Percentiles rank a stretch among this genome's conserved stretches.
phyloP scores from a whole-genome alignment of 2,113 vertebrate species.

The Pteruthius melanotis region DNA sequence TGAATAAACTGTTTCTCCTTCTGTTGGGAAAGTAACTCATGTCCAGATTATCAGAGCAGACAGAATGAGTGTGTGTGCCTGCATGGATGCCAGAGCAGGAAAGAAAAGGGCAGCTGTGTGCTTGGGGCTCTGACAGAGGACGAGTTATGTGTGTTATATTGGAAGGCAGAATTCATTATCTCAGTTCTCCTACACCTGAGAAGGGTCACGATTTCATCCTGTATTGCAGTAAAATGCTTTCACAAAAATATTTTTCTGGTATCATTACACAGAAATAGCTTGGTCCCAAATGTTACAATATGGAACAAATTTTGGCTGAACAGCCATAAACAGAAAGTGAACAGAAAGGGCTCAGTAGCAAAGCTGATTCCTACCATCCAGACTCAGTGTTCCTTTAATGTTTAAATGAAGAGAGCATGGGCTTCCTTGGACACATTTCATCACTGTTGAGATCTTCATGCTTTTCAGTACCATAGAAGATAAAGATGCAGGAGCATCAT shows the following conservation, averaged over 20 bases:
- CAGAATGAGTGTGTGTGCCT: not conserved
- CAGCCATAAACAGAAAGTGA: not conserved
- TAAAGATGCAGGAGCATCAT: constrained; percentile 21
- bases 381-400: constrained; percentile 63
- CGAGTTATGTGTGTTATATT: not conserved
- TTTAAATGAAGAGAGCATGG: constrained; percentile 79
- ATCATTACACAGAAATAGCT: not conserved
- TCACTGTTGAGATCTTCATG: constrained; percentile 78
- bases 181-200: not conserved
- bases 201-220: not conserved
- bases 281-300: not conserved
- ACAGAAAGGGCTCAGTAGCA: not conserved
- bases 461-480: constrained; percentile 63
- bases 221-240: not conserved
- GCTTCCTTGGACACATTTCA: constrained; percentile 74
- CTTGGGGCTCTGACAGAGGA: not conserved
- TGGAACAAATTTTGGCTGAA: not conserved
- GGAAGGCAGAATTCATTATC: not conserved
- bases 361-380: constrained; percentile 71
- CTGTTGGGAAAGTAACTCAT: not conserved
- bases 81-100: not conserved
- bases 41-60: not conserved
- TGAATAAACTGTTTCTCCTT: not conserved
- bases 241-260: not conserved
- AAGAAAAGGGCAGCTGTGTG: not conserved